Conservation (phyloP, 30 jellyfish, hydroid and myxozoan species). For the Phacellophora camtschatica region DNA sequence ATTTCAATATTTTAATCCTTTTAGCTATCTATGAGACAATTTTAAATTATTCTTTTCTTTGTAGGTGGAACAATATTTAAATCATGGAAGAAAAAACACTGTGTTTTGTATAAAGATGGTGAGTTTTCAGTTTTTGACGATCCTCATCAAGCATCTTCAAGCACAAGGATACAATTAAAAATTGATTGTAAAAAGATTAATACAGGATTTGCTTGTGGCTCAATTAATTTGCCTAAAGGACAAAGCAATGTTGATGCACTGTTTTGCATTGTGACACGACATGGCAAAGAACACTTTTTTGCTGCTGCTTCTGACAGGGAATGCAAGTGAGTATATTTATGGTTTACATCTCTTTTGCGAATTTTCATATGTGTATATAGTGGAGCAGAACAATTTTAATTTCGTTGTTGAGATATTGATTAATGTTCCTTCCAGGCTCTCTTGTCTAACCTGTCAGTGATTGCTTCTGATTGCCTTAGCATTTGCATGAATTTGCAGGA, state of each 20-base stretch:
- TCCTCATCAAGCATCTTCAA: constrained; percentile 85
- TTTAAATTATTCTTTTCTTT: too few relatives aligned
- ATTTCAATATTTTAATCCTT: too few relatives aligned
- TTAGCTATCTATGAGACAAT: too few relatives aligned
- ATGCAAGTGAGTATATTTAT: constrained; percentile 61
- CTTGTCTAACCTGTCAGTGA: too few relatives aligned
- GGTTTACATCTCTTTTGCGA: too few relatives aligned
- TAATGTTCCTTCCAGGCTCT: too few relatives aligned
- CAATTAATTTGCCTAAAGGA: constrained; percentile 84
- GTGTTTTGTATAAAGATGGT: constrained; percentile 85
- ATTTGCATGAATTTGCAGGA: too few relatives aligned
- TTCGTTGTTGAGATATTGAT: too few relatives aligned
- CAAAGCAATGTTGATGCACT: constrained; percentile 82
- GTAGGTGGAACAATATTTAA: constrained; percentile 83
- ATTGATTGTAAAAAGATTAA: constrained; percentile 55
- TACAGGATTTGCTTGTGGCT: constrained; percentile 92
- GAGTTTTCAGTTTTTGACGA: constrained; percentile 73
- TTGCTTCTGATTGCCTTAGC: too few relatives aligned
- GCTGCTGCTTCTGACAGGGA: constrained; percentile 83
- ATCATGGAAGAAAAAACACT: constrained; percentile 79
- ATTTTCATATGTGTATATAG: too few relatives aligned
- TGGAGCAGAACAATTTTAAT: too few relatives aligned
- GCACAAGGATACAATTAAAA: constrained; percentile 63
- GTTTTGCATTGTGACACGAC: constrained; percentile 64
- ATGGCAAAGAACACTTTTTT: constrained; percentile 64